phyloP scores from a whole-genome alignment of 2,113 vertebrate genomes.

The Antechinus stuartii region DNA sequence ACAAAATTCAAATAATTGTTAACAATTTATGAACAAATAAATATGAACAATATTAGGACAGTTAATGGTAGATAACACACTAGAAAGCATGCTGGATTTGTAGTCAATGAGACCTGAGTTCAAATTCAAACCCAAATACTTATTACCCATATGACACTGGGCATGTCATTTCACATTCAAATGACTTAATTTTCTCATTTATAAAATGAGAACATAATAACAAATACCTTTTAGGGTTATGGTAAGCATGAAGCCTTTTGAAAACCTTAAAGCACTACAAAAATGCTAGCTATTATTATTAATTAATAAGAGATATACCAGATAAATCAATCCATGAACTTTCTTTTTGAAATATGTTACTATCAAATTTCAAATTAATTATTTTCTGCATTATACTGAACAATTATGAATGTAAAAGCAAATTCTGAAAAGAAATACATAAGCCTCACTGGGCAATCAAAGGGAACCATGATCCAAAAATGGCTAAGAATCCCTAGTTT shows the following conservation, averaged over 20 bases:
- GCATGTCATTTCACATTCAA: background rate
- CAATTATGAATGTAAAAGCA: background rate
- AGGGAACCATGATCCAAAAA: background rate
- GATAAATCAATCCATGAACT: background rate
- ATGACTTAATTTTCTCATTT: background rate
- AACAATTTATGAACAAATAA: background rate
- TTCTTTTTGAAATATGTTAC: background rate
- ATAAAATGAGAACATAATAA: background rate
- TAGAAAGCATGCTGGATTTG: background rate
- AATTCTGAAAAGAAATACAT: background rate
- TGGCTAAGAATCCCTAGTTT: background rate
- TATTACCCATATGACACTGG: background rate
- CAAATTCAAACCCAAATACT: background rate
- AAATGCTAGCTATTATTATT: background rate
- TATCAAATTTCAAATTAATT: background rate
- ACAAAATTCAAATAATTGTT: background rate
- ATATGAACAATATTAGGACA: background rate
- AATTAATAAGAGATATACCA: background rate
- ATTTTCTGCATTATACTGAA: background rate
- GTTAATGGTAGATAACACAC: background rate
- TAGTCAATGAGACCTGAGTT: background rate
- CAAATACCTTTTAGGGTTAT: background rate
- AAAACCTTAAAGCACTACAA: background rate
- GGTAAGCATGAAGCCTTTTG: background rate
- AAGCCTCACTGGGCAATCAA: background rate